phyloP scores from a whole-genome alignment of 1,140 invertebrate species.

The Drosophila micromelanica region DNA sequence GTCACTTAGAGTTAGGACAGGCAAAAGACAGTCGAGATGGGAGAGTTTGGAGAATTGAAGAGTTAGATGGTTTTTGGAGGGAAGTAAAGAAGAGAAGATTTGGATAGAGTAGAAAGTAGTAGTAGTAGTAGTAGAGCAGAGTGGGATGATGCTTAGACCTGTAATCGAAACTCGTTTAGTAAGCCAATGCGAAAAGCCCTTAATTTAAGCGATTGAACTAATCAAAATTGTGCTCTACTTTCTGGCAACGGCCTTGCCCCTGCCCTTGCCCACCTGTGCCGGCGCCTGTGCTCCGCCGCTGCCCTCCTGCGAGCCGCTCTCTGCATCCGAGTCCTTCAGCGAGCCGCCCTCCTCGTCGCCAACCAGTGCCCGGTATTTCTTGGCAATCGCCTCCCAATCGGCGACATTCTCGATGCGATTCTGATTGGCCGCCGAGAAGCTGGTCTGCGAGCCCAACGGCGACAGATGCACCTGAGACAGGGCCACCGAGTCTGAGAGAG shows the following conservation, averaged over 20 bases:
- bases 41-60: slow-evolving; percentile 43
- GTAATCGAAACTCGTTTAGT: slow-evolving; percentile 74
- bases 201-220: slow-evolving; percentile 2
- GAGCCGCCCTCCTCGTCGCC: slow-evolving; percentile 82
- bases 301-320: slow-evolving; percentile 75
- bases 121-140: slow-evolving; percentile 39
- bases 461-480: slow-evolving; percentile 91
- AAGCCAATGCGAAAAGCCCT: slow-evolving; percentile 27
- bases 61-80: slow-evolving; percentile 39
- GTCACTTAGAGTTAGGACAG: slow-evolving; percentile 60
- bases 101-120: slow-evolving; percentile 53
- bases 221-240: slow-evolving; percentile 19
- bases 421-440: slow-evolving; percentile 87
- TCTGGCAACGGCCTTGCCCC: slow-evolving; percentile 20
- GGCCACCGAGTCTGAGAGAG: slow-evolving; percentile 88
- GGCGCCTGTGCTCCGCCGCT: slow-evolving; percentile 59
- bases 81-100: slow-evolving; percentile 55
- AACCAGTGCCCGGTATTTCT: slow-evolving; percentile 92
- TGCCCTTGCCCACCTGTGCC: slow-evolving; percentile 78
- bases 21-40: slow-evolving; percentile 61
- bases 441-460: slow-evolving; percentile 92
- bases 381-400: slow-evolving; percentile 95
- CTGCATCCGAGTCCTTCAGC: slow-evolving; percentile 81
- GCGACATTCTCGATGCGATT: slow-evolving; percentile 94
- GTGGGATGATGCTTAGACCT: slow-evolving; percentile 67